Percentiles rank a stretch among this genome's conserved stretches.
These are phyloP conservation scores for Elegia similella DNA, from an alignment of 2,888 invertebrate species.

Conservation along the genomic window DNA sequence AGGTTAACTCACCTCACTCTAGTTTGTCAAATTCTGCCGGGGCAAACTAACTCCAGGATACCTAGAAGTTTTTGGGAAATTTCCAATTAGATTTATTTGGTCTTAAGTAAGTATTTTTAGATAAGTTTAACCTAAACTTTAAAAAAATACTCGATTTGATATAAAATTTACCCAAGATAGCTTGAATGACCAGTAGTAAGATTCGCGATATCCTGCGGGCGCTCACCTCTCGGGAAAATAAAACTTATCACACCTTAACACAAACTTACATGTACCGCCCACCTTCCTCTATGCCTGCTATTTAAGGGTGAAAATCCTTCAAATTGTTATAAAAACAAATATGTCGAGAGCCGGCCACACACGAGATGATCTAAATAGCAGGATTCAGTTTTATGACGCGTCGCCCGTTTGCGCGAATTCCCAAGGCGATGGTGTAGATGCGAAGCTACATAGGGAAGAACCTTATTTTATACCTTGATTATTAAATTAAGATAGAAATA, in stretches of 20 bases:
- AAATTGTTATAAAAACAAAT: neutral
- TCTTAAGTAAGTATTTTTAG: too few relatives aligned
- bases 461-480: neutral
- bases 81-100: too few relatives aligned
- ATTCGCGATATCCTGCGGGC: slow-evolving; percentile 3
- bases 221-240: slow-evolving; percentile 19
- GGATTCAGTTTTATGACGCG: slow-evolving; percentile 56
- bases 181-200: neutral
- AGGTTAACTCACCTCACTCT: too few relatives aligned
- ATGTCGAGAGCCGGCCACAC: slow-evolving; percentile 33
- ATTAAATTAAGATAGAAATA: neutral
- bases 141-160: too few relatives aligned
- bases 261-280: neutral
- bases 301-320: neutral
- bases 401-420: slow-evolving; percentile 47
- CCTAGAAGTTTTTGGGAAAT: too few relatives aligned
- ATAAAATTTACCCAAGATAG: neutral
- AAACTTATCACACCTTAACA: slow-evolving; percentile 20
- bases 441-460: slow-evolving; percentile 16
- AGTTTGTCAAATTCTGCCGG: too few relatives aligned
- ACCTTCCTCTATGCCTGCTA: neutral
- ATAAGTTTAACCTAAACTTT: too few relatives aligned
- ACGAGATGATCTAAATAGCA: slow-evolving; percentile 71
- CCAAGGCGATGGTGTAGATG: slow-evolving; percentile 20
- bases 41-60: neutral